Base-by-base conservation (phyloP, 2,888 invertebrate genomes). In the Rhagophthalmus giganteus region DNA sequence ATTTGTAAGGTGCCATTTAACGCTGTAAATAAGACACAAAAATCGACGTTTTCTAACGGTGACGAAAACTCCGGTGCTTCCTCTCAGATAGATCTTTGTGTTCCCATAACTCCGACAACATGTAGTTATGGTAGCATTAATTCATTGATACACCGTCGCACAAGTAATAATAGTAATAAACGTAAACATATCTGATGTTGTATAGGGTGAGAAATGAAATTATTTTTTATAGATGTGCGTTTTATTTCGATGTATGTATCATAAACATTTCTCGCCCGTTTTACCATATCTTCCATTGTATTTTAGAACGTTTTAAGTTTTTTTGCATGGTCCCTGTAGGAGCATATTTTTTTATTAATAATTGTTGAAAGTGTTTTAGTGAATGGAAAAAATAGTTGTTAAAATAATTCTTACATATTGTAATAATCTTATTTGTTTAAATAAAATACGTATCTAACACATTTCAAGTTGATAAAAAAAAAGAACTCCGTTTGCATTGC, bases 171-270 rank as follows among this genome's bases (percentile, higher is more conserved):
- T 33, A 67, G 68, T 58, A 71, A 71, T 57, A 70, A 69, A 60
- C 59, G 60, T 14, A 72, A 72, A 57, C 64, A 66, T 51, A 69
- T 68, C 38, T 74, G 74, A 74, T 74, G 74, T 64, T 74, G 74
- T 61, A 65, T 74, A 45, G 73, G 74, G 59, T 74, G 72, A 74
- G 70, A 40, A 54, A 31, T 54, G 49, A n/a, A 32, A 31, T n/a
- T n/a, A n/a, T n/a, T n/a, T n/a, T n/a, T n/a, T n/a, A n/a, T n/a
- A n/a, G n/a, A n/a, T n/a, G n/a, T n/a, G n/a, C n/a, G n/a, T n/a
- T n/a, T n/a, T n/a, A n/a, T n/a, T n/a, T n/a, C n/a, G n/a, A 14
- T 34, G 14, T 41, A 12, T 31, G 12, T 16, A 8, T 34, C 2
- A 9, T 15, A 2, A 16, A 24, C 41, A 15, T 42, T 42, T 42